Evolutionary conservation across 2,113 vertebrate species (phyloP).

Genomic region (Baryphthengus martii): DNA sequence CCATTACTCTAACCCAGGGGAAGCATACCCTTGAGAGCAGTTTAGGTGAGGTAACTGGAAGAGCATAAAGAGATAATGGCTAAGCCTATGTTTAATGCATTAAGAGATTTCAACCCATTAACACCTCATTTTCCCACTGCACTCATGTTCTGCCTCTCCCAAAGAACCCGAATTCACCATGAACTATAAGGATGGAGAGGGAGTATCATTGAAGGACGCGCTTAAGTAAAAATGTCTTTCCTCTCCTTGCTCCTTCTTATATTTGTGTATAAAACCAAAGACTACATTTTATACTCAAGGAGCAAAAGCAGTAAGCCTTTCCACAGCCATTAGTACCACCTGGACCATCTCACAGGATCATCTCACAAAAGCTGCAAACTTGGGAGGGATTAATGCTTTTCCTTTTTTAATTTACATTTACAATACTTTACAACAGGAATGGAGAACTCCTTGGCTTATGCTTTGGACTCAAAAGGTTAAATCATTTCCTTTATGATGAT

Average conservation of each 20-base stretch:
- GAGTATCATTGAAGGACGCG: background rate
- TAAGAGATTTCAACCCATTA: conserved; percentile 33
- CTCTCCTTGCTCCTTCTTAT: background rate
- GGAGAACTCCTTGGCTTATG: background rate
- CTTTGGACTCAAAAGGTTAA: background rate
- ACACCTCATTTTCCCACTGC: background rate
- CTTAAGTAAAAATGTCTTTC: background rate
- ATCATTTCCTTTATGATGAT: background rate
- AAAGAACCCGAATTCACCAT: background rate
- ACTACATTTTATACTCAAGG: background rate
- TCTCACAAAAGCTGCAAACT: background rate
- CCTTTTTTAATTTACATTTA: background rate
- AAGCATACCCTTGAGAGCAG: background rate
- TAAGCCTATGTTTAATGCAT: background rate
- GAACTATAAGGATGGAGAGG: background rate
- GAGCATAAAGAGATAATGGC: background rate
- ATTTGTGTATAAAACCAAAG: background rate
- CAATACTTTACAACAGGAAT: background rate
- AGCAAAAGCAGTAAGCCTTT: background rate
- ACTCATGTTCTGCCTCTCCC: background rate
- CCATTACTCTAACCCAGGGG: conserved; percentile 4
- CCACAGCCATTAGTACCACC: background rate
- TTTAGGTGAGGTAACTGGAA: conserved; percentile 18
- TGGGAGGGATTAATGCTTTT: background rate
- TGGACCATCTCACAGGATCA: background rate